These are phyloP conservation scores for Catalaphyllia jardinei DNA, from an alignment of 64 coral and sea anemone species.

Conservation along the genomic window DNA sequence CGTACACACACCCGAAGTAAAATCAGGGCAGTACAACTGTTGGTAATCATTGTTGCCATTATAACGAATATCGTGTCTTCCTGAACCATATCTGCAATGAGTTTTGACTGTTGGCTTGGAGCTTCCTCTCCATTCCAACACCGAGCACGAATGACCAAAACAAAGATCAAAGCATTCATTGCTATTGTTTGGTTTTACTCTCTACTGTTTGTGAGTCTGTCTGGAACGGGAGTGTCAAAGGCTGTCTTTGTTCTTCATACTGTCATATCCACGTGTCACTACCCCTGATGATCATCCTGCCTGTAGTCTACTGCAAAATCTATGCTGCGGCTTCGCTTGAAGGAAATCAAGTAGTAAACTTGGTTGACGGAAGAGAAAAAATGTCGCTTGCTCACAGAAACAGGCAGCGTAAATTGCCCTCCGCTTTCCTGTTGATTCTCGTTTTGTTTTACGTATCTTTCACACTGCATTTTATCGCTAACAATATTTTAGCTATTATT, in stretches of 20 bases:
- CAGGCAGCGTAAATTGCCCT: neutral
- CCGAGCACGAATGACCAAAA: neutral
- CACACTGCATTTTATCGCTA: neutral
- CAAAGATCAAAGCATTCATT: neutral
- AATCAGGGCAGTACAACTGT: neutral
- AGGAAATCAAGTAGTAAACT: neutral
- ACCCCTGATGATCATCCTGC: neutral
- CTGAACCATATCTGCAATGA: neutral
- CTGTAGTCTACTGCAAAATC: constrained; percentile 12
- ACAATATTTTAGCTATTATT: neutral
- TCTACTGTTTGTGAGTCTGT: neutral
- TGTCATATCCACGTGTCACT: neutral
- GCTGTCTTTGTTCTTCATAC: neutral
- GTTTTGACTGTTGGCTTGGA: neutral
- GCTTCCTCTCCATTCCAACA: neutral
- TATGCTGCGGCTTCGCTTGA: neutral
- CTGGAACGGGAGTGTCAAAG: neutral
- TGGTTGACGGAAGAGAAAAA: neutral
- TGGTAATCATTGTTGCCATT: neutral
- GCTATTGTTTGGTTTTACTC: constrained; percentile 6
- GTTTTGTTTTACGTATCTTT: constrained; percentile 4
- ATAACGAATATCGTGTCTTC: constrained; percentile 3
- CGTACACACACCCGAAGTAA: neutral
- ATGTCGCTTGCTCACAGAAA: neutral
- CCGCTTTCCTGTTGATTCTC: constrained; percentile 8